A percentile compares a stretch with the other conserved stretches of the same genome.
Evolutionary conservation across 2,113 vertebrate species (phyloP).

Genomic region (Daphoenositta chrysoptera): DNA sequence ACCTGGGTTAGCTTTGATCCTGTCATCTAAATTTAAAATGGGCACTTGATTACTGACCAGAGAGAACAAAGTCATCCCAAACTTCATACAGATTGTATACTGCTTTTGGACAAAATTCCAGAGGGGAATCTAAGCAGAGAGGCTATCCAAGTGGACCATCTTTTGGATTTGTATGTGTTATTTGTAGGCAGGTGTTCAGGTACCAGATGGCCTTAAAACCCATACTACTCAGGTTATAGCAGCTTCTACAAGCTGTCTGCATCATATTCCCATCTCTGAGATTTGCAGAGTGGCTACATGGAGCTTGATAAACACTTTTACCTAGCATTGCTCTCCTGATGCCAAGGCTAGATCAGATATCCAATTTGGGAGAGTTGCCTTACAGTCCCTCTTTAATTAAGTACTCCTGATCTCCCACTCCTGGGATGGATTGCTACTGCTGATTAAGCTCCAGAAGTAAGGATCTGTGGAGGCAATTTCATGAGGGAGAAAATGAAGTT

Average conservation of each 20-base stretch:
- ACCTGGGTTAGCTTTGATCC: not conserved
- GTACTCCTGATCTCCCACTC: slow-evolving; percentile 60
- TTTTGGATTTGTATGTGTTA: slow-evolving; percentile 45
- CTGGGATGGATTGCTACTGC: slow-evolving; percentile 60
- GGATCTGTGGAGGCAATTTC: slow-evolving; percentile 61
- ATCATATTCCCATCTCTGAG: slow-evolving; percentile 65
- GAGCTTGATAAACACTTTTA: slow-evolving; percentile 63
- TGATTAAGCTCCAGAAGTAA: slow-evolving; percentile 65
- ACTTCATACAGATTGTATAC: slow-evolving; percentile 26
- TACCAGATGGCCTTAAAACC: slow-evolving; percentile 67
- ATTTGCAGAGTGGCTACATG: slow-evolving; percentile 54
- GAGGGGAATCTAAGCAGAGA: slow-evolving; percentile 17
- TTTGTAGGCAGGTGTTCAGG: slow-evolving; percentile 66
- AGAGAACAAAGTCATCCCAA: not conserved
- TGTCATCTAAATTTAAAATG: not conserved
- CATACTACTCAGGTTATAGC: slow-evolving; percentile 57
- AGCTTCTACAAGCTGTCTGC: slow-evolving; percentile 60
- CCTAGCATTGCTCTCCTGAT: slow-evolving; percentile 62
- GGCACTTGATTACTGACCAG: not conserved
- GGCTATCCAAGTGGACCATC: slow-evolving; percentile 49
- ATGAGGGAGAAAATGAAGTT: slow-evolving; percentile 55
- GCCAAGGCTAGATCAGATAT: slow-evolving; percentile 65
- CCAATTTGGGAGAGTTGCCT: slow-evolving; percentile 65
- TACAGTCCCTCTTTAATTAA: slow-evolving; percentile 71
- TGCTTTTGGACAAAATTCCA: slow-evolving; percentile 54